Evolutionary conservation across 2,888 invertebrate species (phyloP).

Genomic region (Rhabditoides inermis): DNA sequence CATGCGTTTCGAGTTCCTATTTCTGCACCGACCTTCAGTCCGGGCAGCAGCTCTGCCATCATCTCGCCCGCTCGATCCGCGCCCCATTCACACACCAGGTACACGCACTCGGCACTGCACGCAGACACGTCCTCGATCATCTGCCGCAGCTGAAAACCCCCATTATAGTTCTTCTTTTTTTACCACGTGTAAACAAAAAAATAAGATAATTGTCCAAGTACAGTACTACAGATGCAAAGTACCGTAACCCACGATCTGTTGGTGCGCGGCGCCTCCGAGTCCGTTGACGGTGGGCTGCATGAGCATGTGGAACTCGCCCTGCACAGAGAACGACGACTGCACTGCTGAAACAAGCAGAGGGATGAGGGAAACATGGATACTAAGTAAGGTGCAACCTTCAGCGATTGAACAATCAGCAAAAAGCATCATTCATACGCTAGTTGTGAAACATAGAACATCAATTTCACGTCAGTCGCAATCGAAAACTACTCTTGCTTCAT

Average conservation of each 20-base stretch:
- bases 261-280: slow-evolving; percentile 32
- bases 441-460: slow-evolving; percentile 3
- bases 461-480: too few species aligned
- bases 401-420: background rate
- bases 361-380: too few species aligned
- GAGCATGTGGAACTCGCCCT: slow-evolving; percentile 23
- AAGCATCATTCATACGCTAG: background rate
- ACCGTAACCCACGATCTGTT: too few species aligned
- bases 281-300: slow-evolving; percentile 29
- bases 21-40: too few species aligned
- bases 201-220: too few species aligned
- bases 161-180: too few species aligned
- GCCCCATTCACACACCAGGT: slow-evolving; percentile 14
- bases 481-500: too few species aligned
- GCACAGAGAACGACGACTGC: slow-evolving; percentile 18
- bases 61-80: slow-evolving; percentile 6
- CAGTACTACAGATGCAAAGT: too few species aligned
- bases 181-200: too few species aligned
- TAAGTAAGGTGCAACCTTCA: background rate
- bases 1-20: too few species aligned
- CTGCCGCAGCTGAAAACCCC: slow-evolving; percentile 13
- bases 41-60: background rate
- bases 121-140: slow-evolving; percentile 20
- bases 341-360: slow-evolving; percentile 14
- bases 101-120: slow-evolving; percentile 11